Evolutionary conservation across 2,797 vertebrate genomes (phyloP).

Genomic region (Falco naumanni): DNA sequence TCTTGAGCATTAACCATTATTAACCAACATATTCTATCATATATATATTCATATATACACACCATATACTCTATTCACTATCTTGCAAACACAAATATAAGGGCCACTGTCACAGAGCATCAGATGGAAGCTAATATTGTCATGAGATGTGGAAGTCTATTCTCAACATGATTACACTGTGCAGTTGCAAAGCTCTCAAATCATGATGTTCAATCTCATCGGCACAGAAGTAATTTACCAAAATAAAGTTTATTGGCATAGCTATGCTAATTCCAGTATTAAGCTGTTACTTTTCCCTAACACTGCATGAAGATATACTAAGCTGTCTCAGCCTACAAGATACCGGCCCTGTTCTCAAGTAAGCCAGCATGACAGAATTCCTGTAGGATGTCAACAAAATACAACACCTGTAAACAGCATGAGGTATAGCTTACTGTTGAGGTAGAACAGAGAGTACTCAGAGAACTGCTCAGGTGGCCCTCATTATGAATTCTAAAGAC

Average conservation of each 20-base stretch:
- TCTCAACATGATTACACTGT: not conserved
- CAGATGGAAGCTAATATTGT: not conserved
- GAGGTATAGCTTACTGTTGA: not conserved
- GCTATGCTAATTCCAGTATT: not conserved
- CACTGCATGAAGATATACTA: not conserved
- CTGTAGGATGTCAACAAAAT: not conserved
- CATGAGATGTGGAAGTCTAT: not conserved
- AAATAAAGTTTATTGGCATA: not conserved
- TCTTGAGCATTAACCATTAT: not conserved
- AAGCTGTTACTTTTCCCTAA: not conserved
- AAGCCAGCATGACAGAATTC: not conserved
- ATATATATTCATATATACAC: too few relatives aligned
- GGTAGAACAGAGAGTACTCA: not conserved
- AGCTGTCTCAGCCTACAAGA: not conserved
- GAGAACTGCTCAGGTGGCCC: not conserved
- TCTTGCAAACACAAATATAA: not conserved
- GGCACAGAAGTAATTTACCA: not conserved
- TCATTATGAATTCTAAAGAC: not conserved
- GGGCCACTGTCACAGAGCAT: not conserved
- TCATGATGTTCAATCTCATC: not conserved
- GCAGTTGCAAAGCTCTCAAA: not conserved
- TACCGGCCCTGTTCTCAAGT: not conserved
- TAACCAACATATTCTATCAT: not conserved
- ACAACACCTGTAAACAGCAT: not conserved
- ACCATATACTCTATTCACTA: too few relatives aligned